Evolutionary conservation across 2,888 invertebrate species (phyloP), one percentile per base, ranked within the genome.

Genomic region (Drosophila robusta): DNA sequence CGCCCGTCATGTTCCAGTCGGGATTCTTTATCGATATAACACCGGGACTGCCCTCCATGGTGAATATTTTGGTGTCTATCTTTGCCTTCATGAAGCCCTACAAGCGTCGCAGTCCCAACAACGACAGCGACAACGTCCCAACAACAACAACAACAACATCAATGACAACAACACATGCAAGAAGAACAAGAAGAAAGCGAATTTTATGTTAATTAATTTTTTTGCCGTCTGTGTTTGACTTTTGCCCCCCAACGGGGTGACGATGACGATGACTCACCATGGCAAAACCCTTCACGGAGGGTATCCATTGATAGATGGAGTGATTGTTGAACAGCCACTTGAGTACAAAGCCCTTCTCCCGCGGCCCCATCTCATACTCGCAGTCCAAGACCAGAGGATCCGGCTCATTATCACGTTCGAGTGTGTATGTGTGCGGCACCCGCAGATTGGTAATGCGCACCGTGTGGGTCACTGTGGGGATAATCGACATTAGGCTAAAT

Each of bases 1-100:
- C 92, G 51, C 92, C 92, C 60, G 92, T 92, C 91, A 92, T 91
- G 87, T 92, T 92, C 92, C 92, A 92, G 85, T 92, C 90, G 68
- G 92, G 92, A 72, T 92, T 90, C 77, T 87, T 91, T 83, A 92
- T 92, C 80, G 91, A 90, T 87, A 92, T 91, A 69, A 92, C 91
- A 70, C 92, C 91, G 74, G 92, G 91, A 87, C 91, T 92, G 70
- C 91, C 90, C 73, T 90, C 92, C 77, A 90, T 80, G 41, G 89
- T 89, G 70, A 90, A 91, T 74, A 91, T 90, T 84, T 90, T 91
- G 68, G 91, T 91, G 76, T 92, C 91, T 75, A 92, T 92, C 77
- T 92, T 91, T 57, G 91, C 89, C 88, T 92, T 92, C 91, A 92
- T 92, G 74, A 90, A 89, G 71, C 92, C 92, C 91, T 92, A 73